These are phyloP conservation scores for Pectinophora gossypiella DNA, from an alignment of 1,140 invertebrate genomes.

Conservation along the genomic window DNA sequence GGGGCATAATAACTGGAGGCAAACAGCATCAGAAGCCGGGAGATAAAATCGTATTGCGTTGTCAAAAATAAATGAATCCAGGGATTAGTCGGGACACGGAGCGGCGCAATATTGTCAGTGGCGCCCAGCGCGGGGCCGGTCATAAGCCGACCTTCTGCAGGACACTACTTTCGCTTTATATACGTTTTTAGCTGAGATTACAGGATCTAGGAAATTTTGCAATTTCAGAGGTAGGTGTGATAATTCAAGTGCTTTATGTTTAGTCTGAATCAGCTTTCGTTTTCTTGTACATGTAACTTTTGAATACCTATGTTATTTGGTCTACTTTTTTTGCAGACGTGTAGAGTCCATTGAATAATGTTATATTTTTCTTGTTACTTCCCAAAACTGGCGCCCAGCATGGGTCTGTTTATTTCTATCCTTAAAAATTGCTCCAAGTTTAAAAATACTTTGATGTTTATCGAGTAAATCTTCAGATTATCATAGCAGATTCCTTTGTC, in stretches of 20 bases:
- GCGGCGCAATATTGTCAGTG: constrained; percentile 62
- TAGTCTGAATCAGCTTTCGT: too few relatives aligned
- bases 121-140: constrained; percentile 54
- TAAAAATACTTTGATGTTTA: too few relatives aligned
- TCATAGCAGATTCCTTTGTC: constrained; percentile 55
- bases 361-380: too few relatives aligned
- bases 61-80: constrained; percentile 75
- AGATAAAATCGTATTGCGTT: constrained; percentile 75
- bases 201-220: constrained; percentile 2
- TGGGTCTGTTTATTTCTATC: too few relatives aligned
- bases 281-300: too few relatives aligned
- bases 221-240: too few relatives aligned
- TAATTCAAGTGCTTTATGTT: too few relatives aligned
- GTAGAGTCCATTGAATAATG: too few relatives aligned
- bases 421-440: too few relatives aligned
- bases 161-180: constrained; percentile 17
- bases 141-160: constrained; percentile 44
- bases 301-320: too few relatives aligned
- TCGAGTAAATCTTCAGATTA: constrained; percentile 47
- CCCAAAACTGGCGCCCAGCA: not conserved
- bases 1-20: constrained; percentile 70
- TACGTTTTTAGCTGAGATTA: constrained; percentile 20
- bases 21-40: constrained; percentile 74
- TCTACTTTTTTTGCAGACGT: too few relatives aligned
- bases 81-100: constrained; percentile 67